Percentiles rank a stretch among this genome's conserved stretches.
phyloP scores from a whole-genome alignment of 2,797 vertebrate species.

The Alfaro cultratus region DNA sequence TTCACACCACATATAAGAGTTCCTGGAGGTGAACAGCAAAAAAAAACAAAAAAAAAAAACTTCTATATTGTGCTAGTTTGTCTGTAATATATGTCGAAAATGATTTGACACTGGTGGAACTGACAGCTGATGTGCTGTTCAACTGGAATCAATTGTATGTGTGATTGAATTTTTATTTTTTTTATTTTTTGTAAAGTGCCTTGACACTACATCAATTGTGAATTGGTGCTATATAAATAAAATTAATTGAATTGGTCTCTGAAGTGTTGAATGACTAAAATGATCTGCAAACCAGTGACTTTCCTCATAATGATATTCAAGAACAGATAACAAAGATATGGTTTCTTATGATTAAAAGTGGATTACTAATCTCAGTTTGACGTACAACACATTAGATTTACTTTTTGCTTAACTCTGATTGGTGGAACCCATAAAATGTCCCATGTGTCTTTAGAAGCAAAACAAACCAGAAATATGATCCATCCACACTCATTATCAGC shows the following conservation, averaged over 20 bases:
- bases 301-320: constrained; percentile 10
- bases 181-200: too few relatives aligned
- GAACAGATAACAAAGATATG: neutral
- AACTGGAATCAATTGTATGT: neutral
- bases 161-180: too few relatives aligned
- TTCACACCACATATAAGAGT: constrained; percentile 12
- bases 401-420: neutral
- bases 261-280: constrained; percentile 9
- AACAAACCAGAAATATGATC: neutral
- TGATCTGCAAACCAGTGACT: constrained; percentile 6
- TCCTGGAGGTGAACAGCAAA: neutral
- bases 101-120: constrained; percentile 2
- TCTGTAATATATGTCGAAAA: constrained; percentile 19
- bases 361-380: constrained; percentile 5
- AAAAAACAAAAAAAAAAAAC: neutral
- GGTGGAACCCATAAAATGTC: neutral
- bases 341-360: neutral
- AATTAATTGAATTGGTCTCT: neutral
- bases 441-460: neutral
- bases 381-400: neutral
- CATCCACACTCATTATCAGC: neutral
- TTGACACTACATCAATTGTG: too few relatives aligned
- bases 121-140: constrained; percentile 5
- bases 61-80: constrained; percentile 1
- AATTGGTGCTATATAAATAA: too few relatives aligned